phyloP scores from a whole-genome alignment of 2,113 vertebrate species.

The Trachemys scripta region DNA sequence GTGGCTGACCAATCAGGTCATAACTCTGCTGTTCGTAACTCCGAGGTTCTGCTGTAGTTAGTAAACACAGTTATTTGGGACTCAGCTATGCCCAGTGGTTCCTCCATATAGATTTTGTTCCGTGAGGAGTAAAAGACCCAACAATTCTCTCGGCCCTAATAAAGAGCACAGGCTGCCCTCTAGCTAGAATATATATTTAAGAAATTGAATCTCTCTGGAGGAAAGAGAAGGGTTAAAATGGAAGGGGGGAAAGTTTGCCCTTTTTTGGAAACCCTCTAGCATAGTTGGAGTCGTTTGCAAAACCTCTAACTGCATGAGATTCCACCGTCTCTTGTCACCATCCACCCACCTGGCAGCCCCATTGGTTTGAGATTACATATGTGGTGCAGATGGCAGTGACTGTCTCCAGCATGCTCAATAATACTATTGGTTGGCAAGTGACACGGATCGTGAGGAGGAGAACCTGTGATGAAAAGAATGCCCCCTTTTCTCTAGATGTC shows the following conservation, averaged over 20 bases:
- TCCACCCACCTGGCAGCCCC: not conserved
- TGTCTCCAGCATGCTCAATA: not conserved
- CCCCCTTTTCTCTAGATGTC: slow-evolving; percentile 7
- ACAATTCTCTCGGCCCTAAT: not conserved
- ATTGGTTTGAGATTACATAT: not conserved
- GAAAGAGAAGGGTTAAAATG: not conserved
- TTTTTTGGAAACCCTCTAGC: not conserved
- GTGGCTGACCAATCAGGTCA: too few species aligned
- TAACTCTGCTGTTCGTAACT: too few species aligned
- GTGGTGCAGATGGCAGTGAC: too few species aligned
- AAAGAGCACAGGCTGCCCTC: not conserved
- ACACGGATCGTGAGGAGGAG: not conserved
- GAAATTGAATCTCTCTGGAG: not conserved
- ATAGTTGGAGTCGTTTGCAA: not conserved
- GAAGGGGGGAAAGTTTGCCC: fast-evolving
- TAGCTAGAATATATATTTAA: fast-evolving
- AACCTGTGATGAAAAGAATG: not conserved
- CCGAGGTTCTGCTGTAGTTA: not conserved
- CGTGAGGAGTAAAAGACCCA: not conserved
- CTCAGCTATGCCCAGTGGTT: fast-evolving
- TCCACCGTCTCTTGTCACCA: not conserved
- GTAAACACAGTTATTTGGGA: slow-evolving; percentile 24
- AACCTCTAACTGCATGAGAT: not conserved
- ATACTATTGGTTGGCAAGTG: not conserved
- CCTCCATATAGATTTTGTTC: not conserved